Evolutionary conservation across 35 echinoderm and acorn worm genomes (phyloP).

Genomic region (Amphiura filiformis): DNA sequence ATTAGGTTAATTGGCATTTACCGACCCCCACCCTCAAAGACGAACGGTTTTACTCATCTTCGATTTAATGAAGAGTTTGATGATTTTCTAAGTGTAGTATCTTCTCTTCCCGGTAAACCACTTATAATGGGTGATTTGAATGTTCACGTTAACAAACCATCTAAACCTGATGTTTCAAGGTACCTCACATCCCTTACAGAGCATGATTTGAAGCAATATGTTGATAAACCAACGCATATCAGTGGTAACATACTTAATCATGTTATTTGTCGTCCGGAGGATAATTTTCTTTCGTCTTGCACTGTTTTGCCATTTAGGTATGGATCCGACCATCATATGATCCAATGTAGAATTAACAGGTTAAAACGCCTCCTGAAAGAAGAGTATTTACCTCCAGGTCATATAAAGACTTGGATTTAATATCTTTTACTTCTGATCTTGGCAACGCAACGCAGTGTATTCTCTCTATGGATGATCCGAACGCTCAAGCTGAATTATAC

Average conservation of each 20-base stretch:
- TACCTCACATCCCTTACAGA: not conserved
- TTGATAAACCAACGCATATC: not conserved
- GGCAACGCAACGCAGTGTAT: not conserved
- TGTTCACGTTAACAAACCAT: not conserved
- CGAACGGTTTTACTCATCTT: conserved; percentile 12
- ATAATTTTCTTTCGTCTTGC: not conserved
- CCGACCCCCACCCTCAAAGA: conserved; percentile 38
- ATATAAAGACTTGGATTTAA: not conserved
- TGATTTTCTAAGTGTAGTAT: not conserved
- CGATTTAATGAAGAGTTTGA: conserved; percentile 24
- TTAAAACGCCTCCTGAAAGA: not conserved
- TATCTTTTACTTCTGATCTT: not conserved
- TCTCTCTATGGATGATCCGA: not conserved
- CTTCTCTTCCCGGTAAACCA: not conserved
- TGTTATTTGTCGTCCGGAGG: not conserved
- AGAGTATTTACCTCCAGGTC: no score
- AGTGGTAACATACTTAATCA: not conserved
- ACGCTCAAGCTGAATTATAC: not conserved
- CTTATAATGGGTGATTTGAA: conserved; percentile 36
- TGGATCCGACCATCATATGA: not conserved
- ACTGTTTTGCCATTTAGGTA: not conserved
- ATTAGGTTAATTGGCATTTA: conserved; percentile 20
- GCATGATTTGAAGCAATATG: not conserved
- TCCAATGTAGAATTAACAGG: not conserved
- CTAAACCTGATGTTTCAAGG: not conserved